phyloP scores from a whole-genome alignment of 2,797 vertebrate genomes.

The Cyclura pinguis region DNA sequence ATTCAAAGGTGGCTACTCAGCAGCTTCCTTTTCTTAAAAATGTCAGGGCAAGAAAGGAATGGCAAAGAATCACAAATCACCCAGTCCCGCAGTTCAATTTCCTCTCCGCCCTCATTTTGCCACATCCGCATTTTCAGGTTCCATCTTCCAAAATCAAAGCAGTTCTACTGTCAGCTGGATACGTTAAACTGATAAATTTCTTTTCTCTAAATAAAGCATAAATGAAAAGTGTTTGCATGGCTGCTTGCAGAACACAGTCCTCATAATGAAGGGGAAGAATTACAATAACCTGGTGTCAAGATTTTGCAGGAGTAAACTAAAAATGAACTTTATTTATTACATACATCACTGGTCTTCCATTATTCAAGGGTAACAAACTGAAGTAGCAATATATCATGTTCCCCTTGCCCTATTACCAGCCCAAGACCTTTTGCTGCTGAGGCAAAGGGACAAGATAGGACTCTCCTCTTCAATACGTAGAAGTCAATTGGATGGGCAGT shows the following conservation, averaged over 20 bases:
- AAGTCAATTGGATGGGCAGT: neutral
- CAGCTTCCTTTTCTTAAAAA: neutral
- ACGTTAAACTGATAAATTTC: slow-evolving; percentile 33
- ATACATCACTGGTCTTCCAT: neutral
- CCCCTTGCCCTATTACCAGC: neutral
- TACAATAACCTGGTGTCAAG: neutral
- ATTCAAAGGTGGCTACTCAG: slow-evolving; percentile 4
- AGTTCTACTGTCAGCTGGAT: neutral
- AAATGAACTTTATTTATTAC: neutral
- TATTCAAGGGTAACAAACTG: neutral
- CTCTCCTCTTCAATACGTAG: neutral
- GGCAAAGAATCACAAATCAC: neutral
- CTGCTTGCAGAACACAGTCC: slow-evolving; percentile 20
- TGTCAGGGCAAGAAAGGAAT: neutral
- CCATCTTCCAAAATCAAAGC: slow-evolving; percentile 35
- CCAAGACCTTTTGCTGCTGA: neutral
- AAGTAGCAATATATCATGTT: neutral
- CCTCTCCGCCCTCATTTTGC: neutral
- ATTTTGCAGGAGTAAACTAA: neutral
- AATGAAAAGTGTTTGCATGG: neutral
- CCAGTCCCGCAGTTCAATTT: neutral
- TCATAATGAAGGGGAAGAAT: neutral
- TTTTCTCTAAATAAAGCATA: slow-evolving; percentile 1
- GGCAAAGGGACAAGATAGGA: neutral
- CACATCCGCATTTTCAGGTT: slow-evolving; percentile 42